phyloP scores from a whole-genome alignment of 1,140 invertebrate species.

The Andricus grossulariae region DNA sequence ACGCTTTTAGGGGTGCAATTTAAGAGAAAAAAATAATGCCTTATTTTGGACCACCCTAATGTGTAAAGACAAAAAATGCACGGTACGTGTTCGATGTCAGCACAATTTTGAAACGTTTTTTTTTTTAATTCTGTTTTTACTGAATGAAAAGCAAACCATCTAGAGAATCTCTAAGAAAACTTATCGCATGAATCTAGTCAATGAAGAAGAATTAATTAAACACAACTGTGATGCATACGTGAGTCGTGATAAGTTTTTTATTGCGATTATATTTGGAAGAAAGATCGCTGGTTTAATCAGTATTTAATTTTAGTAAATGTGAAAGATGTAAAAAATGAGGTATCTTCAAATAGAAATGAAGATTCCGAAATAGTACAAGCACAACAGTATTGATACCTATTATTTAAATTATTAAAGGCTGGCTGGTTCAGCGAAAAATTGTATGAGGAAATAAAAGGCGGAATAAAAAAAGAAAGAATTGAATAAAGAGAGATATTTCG shows the following conservation, averaged over 20 bases:
- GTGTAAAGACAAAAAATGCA: not conserved
- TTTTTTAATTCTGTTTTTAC: not conserved
- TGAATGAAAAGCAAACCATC: not conserved
- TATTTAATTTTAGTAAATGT: conserved; percentile 7
- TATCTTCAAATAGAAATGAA: not conserved
- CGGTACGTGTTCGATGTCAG: conserved; percentile 1
- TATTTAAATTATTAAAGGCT: not conserved
- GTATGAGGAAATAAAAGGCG: not conserved
- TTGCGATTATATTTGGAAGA: not conserved
- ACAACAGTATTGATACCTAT: conserved; percentile 20
- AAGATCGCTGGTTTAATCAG: not conserved
- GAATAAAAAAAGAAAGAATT: not conserved
- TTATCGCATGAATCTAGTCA: conserved; percentile 25
- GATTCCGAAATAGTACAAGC: not conserved
- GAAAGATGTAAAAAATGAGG: not conserved
- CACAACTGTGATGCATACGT: conserved; percentile 16
- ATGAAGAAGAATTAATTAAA: not conserved
- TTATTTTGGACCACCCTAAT: not conserved
- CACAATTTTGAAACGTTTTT: conserved; percentile 13
- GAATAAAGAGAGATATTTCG: too few relatives aligned
- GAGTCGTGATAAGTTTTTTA: not conserved
- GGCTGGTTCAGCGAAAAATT: not conserved
- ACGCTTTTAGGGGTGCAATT: too few relatives aligned
- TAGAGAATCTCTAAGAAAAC: not conserved
- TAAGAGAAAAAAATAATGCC: too few relatives aligned